A percentile compares a stretch with the other conserved stretches of the same genome.
Evolutionary conservation across 2,888 invertebrate species (phyloP).

Genomic region (Hypselothyrea guttata): DNA sequence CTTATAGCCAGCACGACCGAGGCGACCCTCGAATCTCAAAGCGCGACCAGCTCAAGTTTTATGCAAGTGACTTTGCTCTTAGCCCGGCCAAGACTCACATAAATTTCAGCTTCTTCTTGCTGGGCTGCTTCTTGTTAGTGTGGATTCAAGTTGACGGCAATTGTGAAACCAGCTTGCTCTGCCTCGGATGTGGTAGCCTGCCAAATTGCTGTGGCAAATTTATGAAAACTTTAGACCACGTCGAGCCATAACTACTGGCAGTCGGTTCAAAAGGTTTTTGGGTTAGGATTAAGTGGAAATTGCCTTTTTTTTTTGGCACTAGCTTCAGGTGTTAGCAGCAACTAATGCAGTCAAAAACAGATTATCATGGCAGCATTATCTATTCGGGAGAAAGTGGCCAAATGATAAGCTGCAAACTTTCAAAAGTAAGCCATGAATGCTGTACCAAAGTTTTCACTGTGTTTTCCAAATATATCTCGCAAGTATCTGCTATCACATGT

Average conservation of each 20-base stretch:
- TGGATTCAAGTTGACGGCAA: constrained; percentile 25
- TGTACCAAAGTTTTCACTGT: too few species aligned
- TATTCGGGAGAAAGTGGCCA: constrained; percentile 33
- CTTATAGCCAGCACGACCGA: constrained; percentile 24
- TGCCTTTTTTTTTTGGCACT: constrained; percentile 49
- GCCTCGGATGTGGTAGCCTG: constrained; percentile 52
- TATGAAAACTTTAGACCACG: constrained; percentile 49
- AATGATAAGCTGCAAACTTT: constrained; percentile 19
- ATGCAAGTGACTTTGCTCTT: neutral
- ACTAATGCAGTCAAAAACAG: constrained; percentile 22
- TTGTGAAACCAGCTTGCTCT: constrained; percentile 9
- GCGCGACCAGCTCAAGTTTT: neutral
- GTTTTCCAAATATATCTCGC: neutral
- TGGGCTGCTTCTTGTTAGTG: constrained; percentile 14
- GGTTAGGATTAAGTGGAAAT: constrained; percentile 58
- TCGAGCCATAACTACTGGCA: constrained; percentile 30
- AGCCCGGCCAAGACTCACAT: constrained; percentile 36
- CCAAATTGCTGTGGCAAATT: constrained; percentile 59
- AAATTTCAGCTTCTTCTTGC: constrained; percentile 47
- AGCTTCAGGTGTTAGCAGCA: constrained; percentile 38
- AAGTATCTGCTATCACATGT: constrained; percentile 23
- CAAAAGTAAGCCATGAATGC: constrained; percentile 6
- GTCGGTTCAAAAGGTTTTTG: constrained; percentile 64
- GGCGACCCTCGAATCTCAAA: constrained; percentile 18
- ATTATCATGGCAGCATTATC: constrained; percentile 24